Base-by-base conservation (phyloP, 1,140 invertebrate species). In the Spodoptera litura region DNA sequence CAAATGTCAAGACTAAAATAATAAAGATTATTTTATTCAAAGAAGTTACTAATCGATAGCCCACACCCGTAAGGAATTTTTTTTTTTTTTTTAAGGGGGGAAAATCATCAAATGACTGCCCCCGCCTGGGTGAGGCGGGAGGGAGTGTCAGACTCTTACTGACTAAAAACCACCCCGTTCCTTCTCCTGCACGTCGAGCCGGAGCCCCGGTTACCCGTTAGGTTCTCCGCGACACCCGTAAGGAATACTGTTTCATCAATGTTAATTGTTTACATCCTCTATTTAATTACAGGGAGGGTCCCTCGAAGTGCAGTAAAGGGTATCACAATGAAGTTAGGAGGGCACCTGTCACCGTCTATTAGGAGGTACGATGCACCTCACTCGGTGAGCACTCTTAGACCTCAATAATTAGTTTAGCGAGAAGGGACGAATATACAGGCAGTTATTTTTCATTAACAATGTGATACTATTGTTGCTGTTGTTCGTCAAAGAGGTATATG, bases 291-390 rank as follows among this genome's bases (percentile, higher is more conserved):
- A n/a, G 13, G 15, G 20, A n/a, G 10, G 25, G 58, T 4, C 44
- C 49, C 6, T 51, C 25, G 13, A 27, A n/a, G 49, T 44, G 35
- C 62, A 35, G 62, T 20, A 68, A 68, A 68, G 64, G 64, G 64
- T 68, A 27, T 20, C 62, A 51, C 49, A 68, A 68, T 31, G 44
- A 27, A 52, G 20, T 68, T 53, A 52, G 11, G 0, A 25, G 20
- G 64, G 11, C 49, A 68, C 49, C 49, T 68, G 49, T 68, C 64
- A 68, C 27, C 12, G 64, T 13, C 12, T 27, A 68, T 68, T 62
- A 62, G 35, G 25, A 68, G 20, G 20, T 51, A 27, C 44, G 44
- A 68, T 68, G 64, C 64, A 68, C 20, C 44, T 51, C 38, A 38
- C 31, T 35, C 31, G 25, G 35, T n/a, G n/a, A 31, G 27, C 27